Evolutionary conservation across 2,888 invertebrate genomes (phyloP).

Genomic region (Eupithecia dodoneata): DNA sequence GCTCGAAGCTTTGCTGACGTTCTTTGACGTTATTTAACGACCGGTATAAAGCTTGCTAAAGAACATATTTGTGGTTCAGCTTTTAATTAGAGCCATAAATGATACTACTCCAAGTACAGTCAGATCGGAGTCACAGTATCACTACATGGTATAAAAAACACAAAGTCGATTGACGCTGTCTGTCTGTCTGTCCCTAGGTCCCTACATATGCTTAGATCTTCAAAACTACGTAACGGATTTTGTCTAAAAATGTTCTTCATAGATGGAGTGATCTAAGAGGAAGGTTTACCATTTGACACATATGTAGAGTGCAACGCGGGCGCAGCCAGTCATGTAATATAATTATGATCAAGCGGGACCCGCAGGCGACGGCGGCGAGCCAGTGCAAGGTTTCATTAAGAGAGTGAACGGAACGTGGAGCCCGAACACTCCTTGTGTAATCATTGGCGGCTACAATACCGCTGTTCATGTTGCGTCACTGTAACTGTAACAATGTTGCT

Average conservation of each 20-base stretch:
- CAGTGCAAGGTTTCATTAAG: constrained; percentile 15
- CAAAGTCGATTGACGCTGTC: no score
- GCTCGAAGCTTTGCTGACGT: background rate
- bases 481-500: constrained; percentile 15
- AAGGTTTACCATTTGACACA: no score
- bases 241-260: no score
- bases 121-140: background rate
- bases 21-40: no score
- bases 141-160: no score
- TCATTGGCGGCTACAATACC: constrained; percentile 16
- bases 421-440: constrained; percentile 16
- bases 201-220: no score
- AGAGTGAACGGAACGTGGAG: constrained; percentile 25
- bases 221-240: no score
- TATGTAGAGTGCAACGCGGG: no score
- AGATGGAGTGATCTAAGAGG: no score
- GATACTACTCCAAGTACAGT: background rate
- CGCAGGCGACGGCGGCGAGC: background rate
- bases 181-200: no score
- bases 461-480: constrained; percentile 18
- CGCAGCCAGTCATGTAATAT: background rate
- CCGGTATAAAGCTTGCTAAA: no score
- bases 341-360: background rate
- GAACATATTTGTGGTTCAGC: background rate
- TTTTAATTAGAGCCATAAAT: background rate